phyloP scores from a whole-genome alignment of 2,797 vertebrate genomes.

The Mionectes olivaceus region DNA sequence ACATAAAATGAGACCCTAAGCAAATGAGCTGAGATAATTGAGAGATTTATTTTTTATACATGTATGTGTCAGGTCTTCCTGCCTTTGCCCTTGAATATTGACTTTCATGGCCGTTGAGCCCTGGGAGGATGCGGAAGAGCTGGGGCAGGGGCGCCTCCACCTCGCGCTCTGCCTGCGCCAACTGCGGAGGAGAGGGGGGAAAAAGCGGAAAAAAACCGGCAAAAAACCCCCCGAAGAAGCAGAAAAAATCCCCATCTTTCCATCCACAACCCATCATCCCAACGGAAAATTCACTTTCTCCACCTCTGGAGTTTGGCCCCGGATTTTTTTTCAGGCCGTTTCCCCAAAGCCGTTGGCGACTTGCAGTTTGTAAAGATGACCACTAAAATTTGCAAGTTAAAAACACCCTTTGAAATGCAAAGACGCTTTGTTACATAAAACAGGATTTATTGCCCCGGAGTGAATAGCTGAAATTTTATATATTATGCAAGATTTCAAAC shows the following conservation, averaged over 20 bases:
- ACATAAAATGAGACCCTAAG: conserved; percentile 91
- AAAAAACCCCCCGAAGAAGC: rapidly evolving
- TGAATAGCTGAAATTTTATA: conserved; percentile 80
- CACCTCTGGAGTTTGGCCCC: not conserved
- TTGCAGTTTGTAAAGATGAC: conserved; percentile 77
- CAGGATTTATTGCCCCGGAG: conserved; percentile 75
- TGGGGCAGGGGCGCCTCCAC: not conserved
- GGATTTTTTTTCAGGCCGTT: not conserved
- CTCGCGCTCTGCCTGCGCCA: not conserved
- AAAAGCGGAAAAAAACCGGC: rapidly evolving
- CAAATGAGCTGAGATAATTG: conserved; percentile 94
- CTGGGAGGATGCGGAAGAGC: conserved; percentile 7
- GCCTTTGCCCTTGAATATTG: conserved; percentile 89
- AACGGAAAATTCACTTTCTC: not conserved
- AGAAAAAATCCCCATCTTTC: not conserved
- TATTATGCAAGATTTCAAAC: conserved; percentile 83
- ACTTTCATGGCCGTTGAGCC: conserved; percentile 80
- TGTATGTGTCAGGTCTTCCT: conserved; percentile 70
- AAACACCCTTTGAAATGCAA: conserved; percentile 80
- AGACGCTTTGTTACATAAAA: conserved; percentile 80
- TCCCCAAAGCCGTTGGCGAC: not conserved
- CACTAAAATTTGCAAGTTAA: conserved; percentile 82
- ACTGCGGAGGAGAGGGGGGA: rapidly evolving
- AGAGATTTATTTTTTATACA: conserved; percentile 93
- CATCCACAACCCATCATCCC: not conserved